A percentile compares a stretch with the other conserved stretches of the same genome.
Evolutionary conservation across 2,797 vertebrate genomes (phyloP).

Genomic region (Alfaro cultratus): DNA sequence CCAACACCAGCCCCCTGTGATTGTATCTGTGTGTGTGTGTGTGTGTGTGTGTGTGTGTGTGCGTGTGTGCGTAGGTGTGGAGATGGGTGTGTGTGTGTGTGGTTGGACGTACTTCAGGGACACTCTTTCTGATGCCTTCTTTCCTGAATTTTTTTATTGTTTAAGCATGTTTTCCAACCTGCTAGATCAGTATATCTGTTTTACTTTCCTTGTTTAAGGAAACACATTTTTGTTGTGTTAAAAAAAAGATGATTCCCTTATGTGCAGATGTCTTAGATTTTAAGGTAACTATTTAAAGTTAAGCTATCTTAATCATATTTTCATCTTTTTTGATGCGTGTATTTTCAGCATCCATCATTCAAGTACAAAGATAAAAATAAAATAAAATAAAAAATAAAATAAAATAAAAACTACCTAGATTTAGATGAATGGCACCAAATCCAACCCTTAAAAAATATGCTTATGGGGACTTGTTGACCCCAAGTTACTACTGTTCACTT

Average conservation of each 20-base stretch:
- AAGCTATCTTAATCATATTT: neutral
- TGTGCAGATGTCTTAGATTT: neutral
- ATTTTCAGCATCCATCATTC: neutral
- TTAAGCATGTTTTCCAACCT: conserved; percentile 34
- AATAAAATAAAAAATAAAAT: no score
- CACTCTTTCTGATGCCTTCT: conserved; percentile 4
- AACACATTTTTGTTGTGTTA: neutral
- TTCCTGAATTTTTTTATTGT: conserved; percentile 17
- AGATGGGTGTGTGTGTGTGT: conserved; percentile 30
- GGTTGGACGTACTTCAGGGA: conserved; percentile 29
- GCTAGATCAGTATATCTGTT: conserved; percentile 16
- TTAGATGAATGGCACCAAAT: neutral
- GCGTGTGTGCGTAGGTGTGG: neutral
- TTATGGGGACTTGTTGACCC: neutral
- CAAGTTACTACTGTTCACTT: neutral
- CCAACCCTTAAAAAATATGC: neutral
- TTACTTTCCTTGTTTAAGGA: neutral
- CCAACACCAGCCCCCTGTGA: conserved; percentile 37
- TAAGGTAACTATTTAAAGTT: neutral
- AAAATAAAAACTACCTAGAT: neutral
- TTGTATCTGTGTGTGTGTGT: conserved; percentile 4
- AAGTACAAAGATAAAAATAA: neutral
- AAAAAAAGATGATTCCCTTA: neutral
- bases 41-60: conserved; percentile 2
- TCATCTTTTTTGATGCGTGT: neutral